Conservation (phyloP, 1,140 invertebrate genomes). For the Cephus cinctus region DNA sequence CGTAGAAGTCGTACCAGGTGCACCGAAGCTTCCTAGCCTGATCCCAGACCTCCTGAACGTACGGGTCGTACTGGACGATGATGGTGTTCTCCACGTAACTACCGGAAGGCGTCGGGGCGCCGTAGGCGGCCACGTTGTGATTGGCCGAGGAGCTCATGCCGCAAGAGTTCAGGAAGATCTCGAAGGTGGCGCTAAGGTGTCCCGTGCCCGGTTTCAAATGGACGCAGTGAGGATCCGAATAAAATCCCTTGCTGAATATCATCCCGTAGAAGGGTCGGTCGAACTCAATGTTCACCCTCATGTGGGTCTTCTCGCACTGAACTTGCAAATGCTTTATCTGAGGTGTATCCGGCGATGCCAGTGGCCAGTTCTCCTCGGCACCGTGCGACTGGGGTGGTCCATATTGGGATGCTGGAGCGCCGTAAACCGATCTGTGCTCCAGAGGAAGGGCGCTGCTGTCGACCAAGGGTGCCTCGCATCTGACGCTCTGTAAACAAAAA, state of each 20-base stretch:
- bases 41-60: conserved; percentile 91
- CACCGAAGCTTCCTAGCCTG: conserved; percentile 83
- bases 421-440: conserved; percentile 75
- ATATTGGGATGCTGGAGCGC: conserved; percentile 66
- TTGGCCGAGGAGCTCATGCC: conserved; percentile 87
- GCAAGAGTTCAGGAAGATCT: conserved; percentile 88
- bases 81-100: conserved; percentile 94
- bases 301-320: conserved; percentile 93
- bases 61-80: conserved; percentile 92
- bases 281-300: conserved; percentile 93
- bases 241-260: conserved; percentile 93
- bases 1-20: conserved; percentile 94
- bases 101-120: conserved; percentile 81
- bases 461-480: conserved; percentile 70
- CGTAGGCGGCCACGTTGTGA: conserved; percentile 75
- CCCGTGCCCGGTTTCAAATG: conserved; percentile 88
- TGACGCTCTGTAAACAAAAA: conserved; percentile 63
- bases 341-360: conserved; percentile 81
- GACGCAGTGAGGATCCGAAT: conserved; percentile 87
- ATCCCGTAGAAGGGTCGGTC: conserved; percentile 94
- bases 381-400: conserved; percentile 55
- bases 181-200: conserved; percentile 85
- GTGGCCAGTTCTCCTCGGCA: conserved; percentile 78
- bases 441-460: conserved; percentile 77
- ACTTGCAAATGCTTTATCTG: conserved; percentile 91